Conservation (phyloP, 2,113 vertebrate species). For the Sorex fumeus region DNA sequence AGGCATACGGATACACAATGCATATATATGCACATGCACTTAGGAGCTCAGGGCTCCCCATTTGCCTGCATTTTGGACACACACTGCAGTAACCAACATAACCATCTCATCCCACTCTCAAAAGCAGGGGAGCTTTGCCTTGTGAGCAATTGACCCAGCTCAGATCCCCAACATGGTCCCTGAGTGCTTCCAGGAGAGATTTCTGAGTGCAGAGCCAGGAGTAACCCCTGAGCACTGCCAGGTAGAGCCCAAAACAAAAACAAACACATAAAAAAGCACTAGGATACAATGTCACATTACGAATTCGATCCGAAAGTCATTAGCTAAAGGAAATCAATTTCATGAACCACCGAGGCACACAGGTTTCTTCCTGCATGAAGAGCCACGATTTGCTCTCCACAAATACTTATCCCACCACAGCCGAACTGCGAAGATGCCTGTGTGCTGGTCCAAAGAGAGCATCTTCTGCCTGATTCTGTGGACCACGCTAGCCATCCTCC, state of each 20-base stretch:
- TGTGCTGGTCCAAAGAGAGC: neutral
- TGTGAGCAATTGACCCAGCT: too few relatives aligned
- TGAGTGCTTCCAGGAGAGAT: too few relatives aligned
- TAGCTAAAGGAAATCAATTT: neutral
- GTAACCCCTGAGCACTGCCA: too few relatives aligned
- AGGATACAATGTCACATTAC: constrained; percentile 44
- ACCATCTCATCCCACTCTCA: too few relatives aligned
- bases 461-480: constrained; percentile 38
- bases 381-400: constrained; percentile 56
- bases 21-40: neutral
- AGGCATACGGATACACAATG: neutral
- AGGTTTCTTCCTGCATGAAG: constrained; percentile 44
- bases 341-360: constrained; percentile 54
- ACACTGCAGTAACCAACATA: constrained; percentile 15
- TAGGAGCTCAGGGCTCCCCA: neutral
- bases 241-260: too few relatives aligned
- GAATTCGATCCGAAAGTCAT: constrained; percentile 58
- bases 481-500: neutral
- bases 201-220: too few relatives aligned
- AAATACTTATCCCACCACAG: constrained; percentile 29
- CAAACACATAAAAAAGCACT: constrained; percentile 46
- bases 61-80: constrained; percentile 47
- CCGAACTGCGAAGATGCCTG: neutral
- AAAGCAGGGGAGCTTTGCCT: too few relatives aligned
- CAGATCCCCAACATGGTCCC: too few relatives aligned